These are phyloP conservation scores for Mustelus asterias DNA, from an alignment of 2,113 vertebrate species.

Conservation along the genomic window DNA sequence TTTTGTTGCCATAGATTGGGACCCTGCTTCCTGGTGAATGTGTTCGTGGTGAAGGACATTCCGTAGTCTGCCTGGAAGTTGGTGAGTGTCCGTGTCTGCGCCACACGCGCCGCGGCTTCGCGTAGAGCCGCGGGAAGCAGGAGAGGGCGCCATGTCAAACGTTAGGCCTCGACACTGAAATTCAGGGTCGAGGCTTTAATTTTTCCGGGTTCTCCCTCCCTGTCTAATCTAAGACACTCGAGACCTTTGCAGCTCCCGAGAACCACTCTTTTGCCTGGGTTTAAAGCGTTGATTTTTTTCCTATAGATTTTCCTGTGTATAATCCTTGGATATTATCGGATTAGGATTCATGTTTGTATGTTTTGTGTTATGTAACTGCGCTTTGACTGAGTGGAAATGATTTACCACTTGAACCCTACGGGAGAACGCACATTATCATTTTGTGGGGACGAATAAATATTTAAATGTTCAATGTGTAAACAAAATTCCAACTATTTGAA, in stretches of 20 bases:
- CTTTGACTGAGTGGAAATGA: background rate
- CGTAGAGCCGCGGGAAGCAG: background rate
- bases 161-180: background rate
- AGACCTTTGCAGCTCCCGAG: too few relatives aligned
- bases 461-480: background rate
- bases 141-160: slow-evolving; percentile 8
- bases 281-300: background rate
- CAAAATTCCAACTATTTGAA: background rate
- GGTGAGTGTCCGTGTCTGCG: background rate
- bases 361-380: slow-evolving; percentile 7
- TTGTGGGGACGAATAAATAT: background rate
- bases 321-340: background rate
- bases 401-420: background rate
- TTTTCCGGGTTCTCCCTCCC: background rate
- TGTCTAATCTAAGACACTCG: background rate
- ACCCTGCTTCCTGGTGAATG: background rate
- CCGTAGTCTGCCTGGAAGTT: background rate
- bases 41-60: background rate
- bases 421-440: background rate
- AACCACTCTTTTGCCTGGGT: background rate
- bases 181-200: background rate
- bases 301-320: background rate
- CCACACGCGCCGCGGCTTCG: background rate
- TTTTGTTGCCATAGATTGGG: background rate
- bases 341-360: background rate